phyloP scores from a whole-genome alignment of 2,888 invertebrate species.

The Candidula unifasciata region DNA sequence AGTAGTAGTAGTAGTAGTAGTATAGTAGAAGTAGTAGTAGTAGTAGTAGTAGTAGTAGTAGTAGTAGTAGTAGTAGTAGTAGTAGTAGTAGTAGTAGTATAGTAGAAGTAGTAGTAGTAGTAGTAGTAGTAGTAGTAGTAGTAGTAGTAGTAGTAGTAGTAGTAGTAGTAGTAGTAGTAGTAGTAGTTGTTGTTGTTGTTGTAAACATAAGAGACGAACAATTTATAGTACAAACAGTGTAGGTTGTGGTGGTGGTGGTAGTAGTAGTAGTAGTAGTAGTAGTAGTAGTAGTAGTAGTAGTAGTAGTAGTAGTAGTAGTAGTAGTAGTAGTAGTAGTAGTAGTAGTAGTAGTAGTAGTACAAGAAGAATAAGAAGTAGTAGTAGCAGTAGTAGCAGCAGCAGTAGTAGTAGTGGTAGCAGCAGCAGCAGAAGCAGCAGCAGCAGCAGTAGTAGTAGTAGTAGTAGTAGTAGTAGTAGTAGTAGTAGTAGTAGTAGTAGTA shows the following conservation, averaged over 20 bases:
- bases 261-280: background rate
- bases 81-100: too few species aligned
- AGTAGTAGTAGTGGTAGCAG: too few species aligned
- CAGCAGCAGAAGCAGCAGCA: too few species aligned
- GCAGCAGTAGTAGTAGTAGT: too few species aligned
- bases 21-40: conserved; percentile 17
- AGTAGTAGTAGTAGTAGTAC: conserved; percentile 44
- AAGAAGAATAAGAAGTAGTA: too few species aligned
- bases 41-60: conserved; percentile 14
- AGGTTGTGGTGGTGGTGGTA: background rate
- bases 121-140: conserved; percentile 42
- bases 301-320: conserved; percentile 44
- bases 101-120: conserved; percentile 37
- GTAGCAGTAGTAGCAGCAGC: background rate
- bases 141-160: background rate
- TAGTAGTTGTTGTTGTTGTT: background rate
- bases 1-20: background rate
- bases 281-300: conserved; percentile 44
- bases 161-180: conserved; percentile 25
- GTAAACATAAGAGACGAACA: too few species aligned
- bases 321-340: conserved; percentile 45
- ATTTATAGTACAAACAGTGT: too few species aligned
- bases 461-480: too few species aligned
- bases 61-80: too few species aligned
- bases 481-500: too few species aligned